These are phyloP conservation scores for Penaeus vannamei DNA, from an alignment of 1,140 invertebrate species.

Conservation along the genomic window DNA sequence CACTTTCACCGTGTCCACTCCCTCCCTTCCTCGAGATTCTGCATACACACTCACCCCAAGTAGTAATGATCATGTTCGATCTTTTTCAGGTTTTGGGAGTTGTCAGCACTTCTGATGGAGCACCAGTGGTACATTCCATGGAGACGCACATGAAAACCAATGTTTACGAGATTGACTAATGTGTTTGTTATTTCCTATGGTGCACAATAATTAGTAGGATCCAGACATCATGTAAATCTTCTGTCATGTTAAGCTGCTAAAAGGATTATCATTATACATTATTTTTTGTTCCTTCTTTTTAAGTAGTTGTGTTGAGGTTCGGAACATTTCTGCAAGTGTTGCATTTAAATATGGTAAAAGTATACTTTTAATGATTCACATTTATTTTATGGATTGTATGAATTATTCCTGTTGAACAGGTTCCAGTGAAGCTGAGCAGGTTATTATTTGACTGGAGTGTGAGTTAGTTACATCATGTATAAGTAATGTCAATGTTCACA, in stretches of 20 bases:
- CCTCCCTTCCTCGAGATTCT: background rate
- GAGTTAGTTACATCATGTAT: too few relatives aligned
- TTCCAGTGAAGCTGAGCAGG: too few relatives aligned
- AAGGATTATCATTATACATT: background rate
- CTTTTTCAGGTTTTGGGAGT: constrained; percentile 61
- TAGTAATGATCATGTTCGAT: background rate
- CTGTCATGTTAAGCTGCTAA: background rate
- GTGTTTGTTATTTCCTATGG: background rate
- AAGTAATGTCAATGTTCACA: too few relatives aligned
- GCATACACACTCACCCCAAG: background rate
- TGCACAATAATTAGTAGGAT: constrained; percentile 43
- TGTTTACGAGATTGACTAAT: constrained; percentile 59
- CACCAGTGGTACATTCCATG: constrained; percentile 50
- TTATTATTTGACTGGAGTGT: too few relatives aligned
- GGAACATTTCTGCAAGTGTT: too few relatives aligned
- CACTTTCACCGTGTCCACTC: background rate
- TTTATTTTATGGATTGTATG: too few relatives aligned
- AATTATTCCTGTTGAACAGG: too few relatives aligned
- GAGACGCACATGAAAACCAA: constrained; percentile 64
- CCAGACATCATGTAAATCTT: background rate
- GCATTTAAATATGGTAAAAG: too few relatives aligned
- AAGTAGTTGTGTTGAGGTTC: background rate
- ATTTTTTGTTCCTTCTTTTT: background rate
- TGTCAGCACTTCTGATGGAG: constrained; percentile 63
- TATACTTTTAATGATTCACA: too few relatives aligned